Conservation (phyloP, 2,797 vertebrate genomes). For the Oreochromis mossambicus region DNA sequence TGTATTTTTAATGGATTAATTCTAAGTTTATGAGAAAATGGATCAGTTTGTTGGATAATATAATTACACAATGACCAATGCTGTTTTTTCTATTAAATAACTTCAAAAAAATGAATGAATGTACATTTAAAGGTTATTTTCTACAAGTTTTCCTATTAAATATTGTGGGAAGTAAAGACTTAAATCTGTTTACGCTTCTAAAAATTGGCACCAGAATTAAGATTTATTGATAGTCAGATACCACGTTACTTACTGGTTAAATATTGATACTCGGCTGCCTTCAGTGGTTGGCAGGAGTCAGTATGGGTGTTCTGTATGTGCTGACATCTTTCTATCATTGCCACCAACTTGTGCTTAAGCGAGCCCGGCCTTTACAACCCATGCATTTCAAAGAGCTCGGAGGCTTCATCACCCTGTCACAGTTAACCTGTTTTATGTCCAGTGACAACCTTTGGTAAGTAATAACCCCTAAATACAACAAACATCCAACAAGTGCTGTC, state of each 20-base stretch:
- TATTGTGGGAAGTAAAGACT: neutral
- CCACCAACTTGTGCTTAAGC: neutral
- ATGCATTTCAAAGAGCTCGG: fast-evolving
- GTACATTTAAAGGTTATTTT: neutral
- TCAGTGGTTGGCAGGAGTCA: fast-evolving
- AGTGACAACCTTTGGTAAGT: neutral
- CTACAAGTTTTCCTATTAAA: fast-evolving
- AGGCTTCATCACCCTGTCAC: neutral
- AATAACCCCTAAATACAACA: neutral
- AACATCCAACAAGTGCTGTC: neutral
- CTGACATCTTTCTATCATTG: fast-evolving
- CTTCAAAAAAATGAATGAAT: neutral
- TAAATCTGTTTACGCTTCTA: neutral
- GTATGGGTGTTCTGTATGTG: fast-evolving
- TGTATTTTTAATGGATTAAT: too few species aligned
- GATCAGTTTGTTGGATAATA: neutral
- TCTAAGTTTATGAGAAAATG: neutral
- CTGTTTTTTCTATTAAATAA: fast-evolving
- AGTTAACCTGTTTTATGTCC: neutral
- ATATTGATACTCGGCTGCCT: neutral
- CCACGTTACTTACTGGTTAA: neutral
- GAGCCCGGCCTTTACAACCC: fast-evolving
- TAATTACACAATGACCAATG: neutral
- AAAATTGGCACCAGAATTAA: neutral
- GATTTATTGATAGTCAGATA: neutral